Evolutionary conservation across 2,113 vertebrate species (phyloP).

Genomic region (Corvus moneduloides): DNA sequence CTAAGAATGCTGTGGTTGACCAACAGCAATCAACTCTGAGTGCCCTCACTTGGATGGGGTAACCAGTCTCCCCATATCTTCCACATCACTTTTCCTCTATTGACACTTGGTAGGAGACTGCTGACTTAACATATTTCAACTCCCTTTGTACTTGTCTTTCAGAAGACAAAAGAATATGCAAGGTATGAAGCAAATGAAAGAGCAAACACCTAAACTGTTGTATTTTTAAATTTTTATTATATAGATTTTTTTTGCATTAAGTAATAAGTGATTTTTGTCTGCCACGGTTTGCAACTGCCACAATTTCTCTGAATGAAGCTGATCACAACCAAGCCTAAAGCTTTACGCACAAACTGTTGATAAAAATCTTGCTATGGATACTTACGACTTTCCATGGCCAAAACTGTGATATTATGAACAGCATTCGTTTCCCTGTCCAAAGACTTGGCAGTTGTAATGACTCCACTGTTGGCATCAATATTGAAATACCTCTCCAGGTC

Average conservation of each 20-base stretch:
- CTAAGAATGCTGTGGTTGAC: neutral
- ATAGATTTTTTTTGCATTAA: neutral
- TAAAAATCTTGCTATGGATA: slow-evolving; percentile 37
- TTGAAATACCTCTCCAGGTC: slow-evolving; percentile 97
- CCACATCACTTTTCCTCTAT: neutral
- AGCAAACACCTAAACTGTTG: neutral
- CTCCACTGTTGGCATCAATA: slow-evolving; percentile 89
- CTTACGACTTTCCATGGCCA: slow-evolving; percentile 96
- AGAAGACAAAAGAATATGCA: neutral
- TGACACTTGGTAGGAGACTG: neutral
- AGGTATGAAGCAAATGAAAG: neutral
- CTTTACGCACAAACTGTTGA: neutral
- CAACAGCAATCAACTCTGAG: neutral
- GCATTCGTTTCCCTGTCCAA: slow-evolving; percentile 93
- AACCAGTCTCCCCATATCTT: neutral
- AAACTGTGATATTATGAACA: slow-evolving; percentile 92
- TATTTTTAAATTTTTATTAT: neutral
- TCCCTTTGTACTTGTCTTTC: neutral
- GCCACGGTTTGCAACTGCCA: neutral
- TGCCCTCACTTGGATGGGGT: neutral
- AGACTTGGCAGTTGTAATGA: slow-evolving; percentile 91
- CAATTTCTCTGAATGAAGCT: neutral
- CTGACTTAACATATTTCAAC: neutral
- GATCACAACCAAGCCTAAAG: neutral
- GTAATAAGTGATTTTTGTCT: neutral